A percentile compares a stretch with the other conserved stretches of the same genome.
phyloP scores from a whole-genome alignment of 2,113 vertebrate genomes.

The Alethe diademata region DNA sequence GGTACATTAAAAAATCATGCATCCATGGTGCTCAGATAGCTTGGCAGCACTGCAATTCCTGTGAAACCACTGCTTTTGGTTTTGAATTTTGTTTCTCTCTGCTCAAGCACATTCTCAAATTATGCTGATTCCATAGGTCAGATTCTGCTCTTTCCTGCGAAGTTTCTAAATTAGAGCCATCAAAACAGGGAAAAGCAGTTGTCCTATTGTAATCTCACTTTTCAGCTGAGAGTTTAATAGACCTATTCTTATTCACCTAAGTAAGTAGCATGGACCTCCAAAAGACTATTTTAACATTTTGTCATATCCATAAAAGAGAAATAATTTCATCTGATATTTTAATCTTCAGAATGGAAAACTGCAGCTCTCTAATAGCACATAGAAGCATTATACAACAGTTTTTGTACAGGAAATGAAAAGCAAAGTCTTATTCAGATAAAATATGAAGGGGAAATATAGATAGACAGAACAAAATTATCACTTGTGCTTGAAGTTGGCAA shows the following conservation, averaged over 20 bases:
- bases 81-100: neutral
- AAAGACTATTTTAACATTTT: neutral
- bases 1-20: neutral
- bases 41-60: neutral
- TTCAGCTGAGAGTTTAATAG: neutral
- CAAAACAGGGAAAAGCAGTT: neutral
- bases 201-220: neutral
- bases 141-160: neutral
- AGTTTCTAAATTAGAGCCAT: neutral
- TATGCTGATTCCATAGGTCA: rapidly evolving
- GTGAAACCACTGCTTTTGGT: neutral
- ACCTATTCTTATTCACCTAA: neutral
- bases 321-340: neutral
- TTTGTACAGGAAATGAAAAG: constrained; percentile 20
- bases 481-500: constrained; percentile 26
- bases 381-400: neutral
- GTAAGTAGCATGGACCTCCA: neutral
- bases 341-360: neutral
- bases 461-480: constrained; percentile 30
- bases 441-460: constrained; percentile 1
- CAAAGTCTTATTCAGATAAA: constrained; percentile 30
- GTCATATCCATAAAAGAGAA: neutral
- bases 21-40: neutral
- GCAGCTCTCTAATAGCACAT: neutral
- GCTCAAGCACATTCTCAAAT: neutral